A percentile compares a stretch with the other conserved stretches of the same genome.
phyloP scores from a whole-genome alignment of 2,888 invertebrate species.

The Trissolcus japonicus region DNA sequence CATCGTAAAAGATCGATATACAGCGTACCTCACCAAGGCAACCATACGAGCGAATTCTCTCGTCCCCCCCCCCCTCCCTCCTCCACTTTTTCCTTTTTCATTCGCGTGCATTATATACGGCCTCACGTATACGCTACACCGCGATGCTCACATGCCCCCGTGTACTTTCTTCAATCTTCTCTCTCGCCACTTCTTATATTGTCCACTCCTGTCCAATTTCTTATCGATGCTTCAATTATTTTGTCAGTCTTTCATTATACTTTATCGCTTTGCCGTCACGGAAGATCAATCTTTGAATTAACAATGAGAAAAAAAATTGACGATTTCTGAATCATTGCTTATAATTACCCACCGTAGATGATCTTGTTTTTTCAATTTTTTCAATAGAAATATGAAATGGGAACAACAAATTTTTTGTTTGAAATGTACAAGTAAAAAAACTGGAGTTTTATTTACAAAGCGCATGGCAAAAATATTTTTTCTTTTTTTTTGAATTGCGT shows the following conservation, averaged over 20 bases:
- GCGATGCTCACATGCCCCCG: constrained; percentile 11
- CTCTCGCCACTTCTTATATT: constrained; percentile 26
- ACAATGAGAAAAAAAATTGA: too few species aligned
- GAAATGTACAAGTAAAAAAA: too few species aligned
- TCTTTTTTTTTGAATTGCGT: too few species aligned
- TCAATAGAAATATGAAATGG: too few species aligned
- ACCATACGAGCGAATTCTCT: constrained; percentile 66
- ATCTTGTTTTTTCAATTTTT: too few species aligned
- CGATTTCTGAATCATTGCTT: too few species aligned
- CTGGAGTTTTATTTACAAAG: too few species aligned
- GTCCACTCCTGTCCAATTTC: constrained; percentile 9
- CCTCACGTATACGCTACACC: constrained; percentile 1
- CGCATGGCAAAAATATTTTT: too few species aligned
- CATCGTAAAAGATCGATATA: constrained; percentile 64
- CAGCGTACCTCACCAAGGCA: constrained; percentile 67
- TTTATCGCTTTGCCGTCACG: neutral
- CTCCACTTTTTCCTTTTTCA: constrained; percentile 27
- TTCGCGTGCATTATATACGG: constrained; percentile 50
- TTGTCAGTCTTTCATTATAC: neutral
- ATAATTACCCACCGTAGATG: too few species aligned
- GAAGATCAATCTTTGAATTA: neutral
- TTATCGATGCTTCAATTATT: constrained; percentile 11
- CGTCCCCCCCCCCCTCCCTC: constrained; percentile 32
- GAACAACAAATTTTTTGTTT: too few species aligned
- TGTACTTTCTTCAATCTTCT: constrained; percentile 19